Evolutionary conservation across 2,888 invertebrate species (phyloP).

Genomic region (Lingula anatina): DNA sequence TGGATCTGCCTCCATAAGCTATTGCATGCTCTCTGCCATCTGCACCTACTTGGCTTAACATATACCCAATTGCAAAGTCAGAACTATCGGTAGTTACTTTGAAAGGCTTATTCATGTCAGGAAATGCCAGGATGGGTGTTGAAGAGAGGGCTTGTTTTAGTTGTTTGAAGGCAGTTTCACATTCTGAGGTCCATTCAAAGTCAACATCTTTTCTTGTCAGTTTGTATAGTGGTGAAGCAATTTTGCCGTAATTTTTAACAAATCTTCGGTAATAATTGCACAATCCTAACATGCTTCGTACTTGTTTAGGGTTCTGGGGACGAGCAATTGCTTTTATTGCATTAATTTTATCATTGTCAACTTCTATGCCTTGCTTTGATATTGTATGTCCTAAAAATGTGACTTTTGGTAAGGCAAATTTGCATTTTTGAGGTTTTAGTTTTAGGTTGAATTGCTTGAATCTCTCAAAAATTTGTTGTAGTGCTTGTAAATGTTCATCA

Average conservation of each 20-base stretch:
- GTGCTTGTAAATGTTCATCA: conserved; percentile 1
- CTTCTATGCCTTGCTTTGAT: neutral
- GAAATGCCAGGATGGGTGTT: no score
- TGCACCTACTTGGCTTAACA: conserved; percentile 14
- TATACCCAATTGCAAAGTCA: conserved; percentile 10
- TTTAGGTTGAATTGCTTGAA: neutral
- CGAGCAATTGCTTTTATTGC: neutral
- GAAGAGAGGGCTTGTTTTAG: conserved; percentile 17
- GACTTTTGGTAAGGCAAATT: conserved; percentile 1
- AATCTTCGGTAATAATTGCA: conserved; percentile 42
- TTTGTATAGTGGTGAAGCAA: conserved; percentile 25
- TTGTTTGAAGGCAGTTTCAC: conserved; percentile 22
- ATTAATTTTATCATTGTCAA: neutral
- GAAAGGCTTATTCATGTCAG: no score
- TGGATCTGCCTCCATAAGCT: conserved; percentile 10
- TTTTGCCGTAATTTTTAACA: conserved; percentile 21
- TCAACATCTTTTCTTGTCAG: conserved; percentile 20
- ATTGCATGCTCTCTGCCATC: conserved; percentile 13
- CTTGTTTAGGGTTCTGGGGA: neutral
- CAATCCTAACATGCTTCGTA: conserved; percentile 1
- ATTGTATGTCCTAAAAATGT: conserved; percentile 2
- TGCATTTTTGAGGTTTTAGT: conserved; percentile 1
- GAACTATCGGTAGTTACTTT: no score
- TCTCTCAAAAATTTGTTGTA: neutral
- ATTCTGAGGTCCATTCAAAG: conserved; percentile 22